Conservation (phyloP, 2,113 vertebrate genomes). For the Scartelaos histophorus region DNA sequence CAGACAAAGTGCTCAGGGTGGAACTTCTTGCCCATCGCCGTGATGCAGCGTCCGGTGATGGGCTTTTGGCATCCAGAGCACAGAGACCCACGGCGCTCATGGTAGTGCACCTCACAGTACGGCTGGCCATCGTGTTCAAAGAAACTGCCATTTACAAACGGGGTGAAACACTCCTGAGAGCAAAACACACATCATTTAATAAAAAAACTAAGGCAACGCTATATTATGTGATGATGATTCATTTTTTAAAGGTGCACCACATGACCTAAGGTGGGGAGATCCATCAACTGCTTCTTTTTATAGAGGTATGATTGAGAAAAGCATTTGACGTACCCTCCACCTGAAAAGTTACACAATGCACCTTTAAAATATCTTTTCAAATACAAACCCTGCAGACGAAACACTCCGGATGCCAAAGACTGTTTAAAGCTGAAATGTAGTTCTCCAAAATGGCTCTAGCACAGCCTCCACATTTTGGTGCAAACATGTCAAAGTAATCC, state of each 20-base stretch:
- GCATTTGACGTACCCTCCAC: no score
- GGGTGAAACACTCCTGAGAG: constrained; percentile 94
- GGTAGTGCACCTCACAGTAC: constrained; percentile 98
- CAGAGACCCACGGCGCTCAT: constrained; percentile 91
- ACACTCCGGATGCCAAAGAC: constrained; percentile 97
- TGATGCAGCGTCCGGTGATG: constrained; percentile 98
- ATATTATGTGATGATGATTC: background rate
- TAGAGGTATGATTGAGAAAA: no score
- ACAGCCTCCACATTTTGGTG: constrained; percentile 96
- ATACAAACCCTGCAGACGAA: constrained; percentile 95
- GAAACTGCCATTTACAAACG: constrained; percentile 95
- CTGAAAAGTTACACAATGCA: no score
- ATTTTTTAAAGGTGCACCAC: no score
- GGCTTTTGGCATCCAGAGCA: constrained; percentile 99
- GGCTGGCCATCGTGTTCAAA: constrained; percentile 98
- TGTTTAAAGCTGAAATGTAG: constrained; percentile 96
- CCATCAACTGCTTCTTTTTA: no score
- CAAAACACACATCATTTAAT: background rate
- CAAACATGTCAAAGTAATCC: constrained; percentile 99
- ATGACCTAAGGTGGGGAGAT: no score
- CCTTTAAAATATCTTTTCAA: no score
- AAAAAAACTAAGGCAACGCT: background rate
- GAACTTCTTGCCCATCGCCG: constrained; percentile 98
- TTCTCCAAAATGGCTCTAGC: constrained; percentile 96
- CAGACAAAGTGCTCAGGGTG: constrained; percentile 99